Conservation (phyloP, 2,888 invertebrate species). For the Cecidostiba fungosa region DNA sequence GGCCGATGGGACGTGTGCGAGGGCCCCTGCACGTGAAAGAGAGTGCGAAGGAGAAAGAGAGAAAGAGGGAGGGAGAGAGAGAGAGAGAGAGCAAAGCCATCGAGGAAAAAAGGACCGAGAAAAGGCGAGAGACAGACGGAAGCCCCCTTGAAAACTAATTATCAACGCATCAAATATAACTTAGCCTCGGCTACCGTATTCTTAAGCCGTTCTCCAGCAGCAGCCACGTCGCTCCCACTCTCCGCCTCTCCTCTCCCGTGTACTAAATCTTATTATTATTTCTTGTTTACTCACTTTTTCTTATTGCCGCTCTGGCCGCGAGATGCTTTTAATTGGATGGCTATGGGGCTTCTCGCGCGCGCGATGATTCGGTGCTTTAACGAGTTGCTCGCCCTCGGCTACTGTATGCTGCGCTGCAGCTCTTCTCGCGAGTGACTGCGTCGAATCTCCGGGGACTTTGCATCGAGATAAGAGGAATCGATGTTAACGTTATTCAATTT, state of each 20-base stretch:
- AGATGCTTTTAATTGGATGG: slow-evolving; percentile 75
- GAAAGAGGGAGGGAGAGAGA: slow-evolving; percentile 52
- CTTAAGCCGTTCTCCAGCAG: slow-evolving; percentile 68
- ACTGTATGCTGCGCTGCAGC: slow-evolving; percentile 15
- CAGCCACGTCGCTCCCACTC: slow-evolving; percentile 57
- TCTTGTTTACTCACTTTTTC: slow-evolving; percentile 68
- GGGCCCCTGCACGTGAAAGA: slow-evolving; percentile 44
- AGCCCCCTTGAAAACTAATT: slow-evolving; percentile 76
- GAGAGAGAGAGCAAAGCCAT: slow-evolving; percentile 33
- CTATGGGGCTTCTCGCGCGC: slow-evolving; percentile 67
- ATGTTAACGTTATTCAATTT: slow-evolving; percentile 62
- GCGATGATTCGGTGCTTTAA: slow-evolving; percentile 72
- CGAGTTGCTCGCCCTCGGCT: slow-evolving; percentile 64
- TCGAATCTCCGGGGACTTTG: slow-evolving; percentile 35
- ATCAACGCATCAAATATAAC: slow-evolving; percentile 79
- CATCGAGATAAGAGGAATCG: slow-evolving; percentile 56
- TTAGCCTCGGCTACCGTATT: slow-evolving; percentile 77
- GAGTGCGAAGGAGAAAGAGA: slow-evolving; percentile 54
- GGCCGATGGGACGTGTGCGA: slow-evolving; percentile 24
- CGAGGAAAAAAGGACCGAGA: slow-evolving; percentile 54
- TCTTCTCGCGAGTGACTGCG: slow-evolving; percentile 22
- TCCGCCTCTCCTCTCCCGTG: slow-evolving; percentile 62
- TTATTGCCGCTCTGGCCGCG: slow-evolving; percentile 63
- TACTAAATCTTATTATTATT: slow-evolving; percentile 70
- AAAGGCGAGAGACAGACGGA: slow-evolving; percentile 62